Percentiles rank a stretch among this genome's conserved stretches.
Conservation (phyloP, 2,113 vertebrate genomes). For the Protobothrops flavoviridis region DNA sequence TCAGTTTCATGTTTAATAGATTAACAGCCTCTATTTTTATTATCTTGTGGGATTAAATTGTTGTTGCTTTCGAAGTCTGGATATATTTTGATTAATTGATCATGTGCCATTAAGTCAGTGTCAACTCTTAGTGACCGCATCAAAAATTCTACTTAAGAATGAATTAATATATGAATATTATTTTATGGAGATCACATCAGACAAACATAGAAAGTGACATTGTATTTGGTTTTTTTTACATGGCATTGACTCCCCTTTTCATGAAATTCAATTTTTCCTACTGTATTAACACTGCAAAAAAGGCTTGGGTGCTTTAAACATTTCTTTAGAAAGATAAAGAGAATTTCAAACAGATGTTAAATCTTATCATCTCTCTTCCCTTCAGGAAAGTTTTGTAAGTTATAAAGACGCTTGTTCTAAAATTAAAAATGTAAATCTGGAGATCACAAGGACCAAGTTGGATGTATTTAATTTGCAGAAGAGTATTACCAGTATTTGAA, state of each 20-base stretch:
- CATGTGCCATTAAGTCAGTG: background rate
- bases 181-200: background rate
- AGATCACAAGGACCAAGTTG: background rate
- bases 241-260: background rate
- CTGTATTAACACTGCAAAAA: background rate
- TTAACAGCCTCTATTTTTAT: background rate
- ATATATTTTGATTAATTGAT: background rate
- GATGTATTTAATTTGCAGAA: background rate
- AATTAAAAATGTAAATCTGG: background rate
- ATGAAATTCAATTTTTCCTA: background rate
- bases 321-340: background rate
- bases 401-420: background rate
- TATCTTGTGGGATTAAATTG: background rate
- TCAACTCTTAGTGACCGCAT: background rate
- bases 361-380: background rate
- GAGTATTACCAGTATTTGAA: background rate
- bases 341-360: background rate
- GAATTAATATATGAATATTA: background rate
- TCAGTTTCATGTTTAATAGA: background rate
- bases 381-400: background rate
- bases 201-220: accelerated
- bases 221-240: background rate
- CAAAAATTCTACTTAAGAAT: background rate
- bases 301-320: background rate
- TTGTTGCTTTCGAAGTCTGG: background rate